Conservation (phyloP, 2,797 vertebrate species). For the Threskiornis aethiopicus region DNA sequence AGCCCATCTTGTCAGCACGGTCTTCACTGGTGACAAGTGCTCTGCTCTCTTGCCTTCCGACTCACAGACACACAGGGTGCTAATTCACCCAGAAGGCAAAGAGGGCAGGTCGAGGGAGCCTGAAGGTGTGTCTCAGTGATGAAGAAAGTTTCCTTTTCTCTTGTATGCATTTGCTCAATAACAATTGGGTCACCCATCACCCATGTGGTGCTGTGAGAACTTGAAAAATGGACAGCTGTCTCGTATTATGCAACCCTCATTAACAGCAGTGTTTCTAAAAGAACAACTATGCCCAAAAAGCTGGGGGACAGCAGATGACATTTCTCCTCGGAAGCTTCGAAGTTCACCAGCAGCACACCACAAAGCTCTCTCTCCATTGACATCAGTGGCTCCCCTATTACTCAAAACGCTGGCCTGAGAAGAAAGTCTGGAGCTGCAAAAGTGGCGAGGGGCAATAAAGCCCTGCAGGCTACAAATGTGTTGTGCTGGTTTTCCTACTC, state of each 20-base stretch:
- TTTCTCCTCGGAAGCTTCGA: background rate
- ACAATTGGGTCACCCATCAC: background rate
- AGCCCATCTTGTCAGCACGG: background rate
- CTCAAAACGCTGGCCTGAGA: background rate
- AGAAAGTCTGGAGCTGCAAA: background rate
- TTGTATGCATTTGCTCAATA: background rate
- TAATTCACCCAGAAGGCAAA: background rate
- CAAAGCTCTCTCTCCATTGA: background rate
- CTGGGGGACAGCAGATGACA: background rate
- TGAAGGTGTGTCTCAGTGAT: background rate
- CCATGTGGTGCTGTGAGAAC: background rate
- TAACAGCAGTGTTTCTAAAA: background rate
- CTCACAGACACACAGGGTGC: background rate
- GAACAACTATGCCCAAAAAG: background rate
- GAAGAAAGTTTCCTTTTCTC: background rate
- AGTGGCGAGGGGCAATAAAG: background rate
- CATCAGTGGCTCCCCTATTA: background rate
- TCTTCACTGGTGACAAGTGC: background rate
- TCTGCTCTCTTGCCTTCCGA: background rate
- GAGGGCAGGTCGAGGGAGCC: background rate
- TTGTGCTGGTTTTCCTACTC: background rate
- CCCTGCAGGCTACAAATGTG: background rate
- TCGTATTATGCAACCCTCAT: background rate
- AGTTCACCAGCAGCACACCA: background rate
- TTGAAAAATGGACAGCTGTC: background rate